Percentiles rank a stretch among this genome's conserved stretches.
These are phyloP conservation scores for Phyllopteryx taeniolatus DNA, from an alignment of 2,113 vertebrate species.

Conservation along the genomic window DNA sequence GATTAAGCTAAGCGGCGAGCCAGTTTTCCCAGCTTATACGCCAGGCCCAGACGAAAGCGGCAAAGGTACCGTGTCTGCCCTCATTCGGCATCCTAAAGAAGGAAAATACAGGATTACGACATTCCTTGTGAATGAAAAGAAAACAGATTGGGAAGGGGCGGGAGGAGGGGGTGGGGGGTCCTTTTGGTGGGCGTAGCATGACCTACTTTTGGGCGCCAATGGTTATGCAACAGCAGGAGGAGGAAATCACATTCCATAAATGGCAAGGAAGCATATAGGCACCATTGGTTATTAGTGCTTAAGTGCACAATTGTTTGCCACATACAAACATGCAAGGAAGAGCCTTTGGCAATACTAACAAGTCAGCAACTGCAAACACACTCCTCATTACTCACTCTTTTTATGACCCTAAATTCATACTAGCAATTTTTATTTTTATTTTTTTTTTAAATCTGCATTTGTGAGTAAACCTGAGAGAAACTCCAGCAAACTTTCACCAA, in stretches of 20 bases:
- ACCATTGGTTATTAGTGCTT: not conserved
- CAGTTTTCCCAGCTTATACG: not conserved
- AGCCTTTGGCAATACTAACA: slow-evolving; percentile 27
- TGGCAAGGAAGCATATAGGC: not conserved
- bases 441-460: not conserved
- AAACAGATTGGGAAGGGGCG: not conserved
- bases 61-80: not conserved
- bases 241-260: slow-evolving; percentile 6
- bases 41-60: not conserved
- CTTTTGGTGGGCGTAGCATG: slow-evolving; percentile 8
- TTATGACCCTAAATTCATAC: slow-evolving; percentile 28
- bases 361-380: slow-evolving; percentile 35
- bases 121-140: slow-evolving; percentile 26
- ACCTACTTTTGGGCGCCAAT: slow-evolving; percentile 43
- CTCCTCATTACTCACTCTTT: slow-evolving; percentile 12
- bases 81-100: not conserved
- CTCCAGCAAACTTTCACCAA: not conserved
- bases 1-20: not conserved
- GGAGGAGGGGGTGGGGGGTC: not conserved
- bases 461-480: not conserved
- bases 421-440: not conserved
- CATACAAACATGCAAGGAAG: slow-evolving; percentile 7
- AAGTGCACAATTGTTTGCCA: not conserved
- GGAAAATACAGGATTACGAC: slow-evolving; percentile 20
- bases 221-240: slow-evolving; percentile 17